Evolutionary conservation across 2,113 vertebrate genomes (phyloP).

Genomic region (Isurus oxyrinchus): DNA sequence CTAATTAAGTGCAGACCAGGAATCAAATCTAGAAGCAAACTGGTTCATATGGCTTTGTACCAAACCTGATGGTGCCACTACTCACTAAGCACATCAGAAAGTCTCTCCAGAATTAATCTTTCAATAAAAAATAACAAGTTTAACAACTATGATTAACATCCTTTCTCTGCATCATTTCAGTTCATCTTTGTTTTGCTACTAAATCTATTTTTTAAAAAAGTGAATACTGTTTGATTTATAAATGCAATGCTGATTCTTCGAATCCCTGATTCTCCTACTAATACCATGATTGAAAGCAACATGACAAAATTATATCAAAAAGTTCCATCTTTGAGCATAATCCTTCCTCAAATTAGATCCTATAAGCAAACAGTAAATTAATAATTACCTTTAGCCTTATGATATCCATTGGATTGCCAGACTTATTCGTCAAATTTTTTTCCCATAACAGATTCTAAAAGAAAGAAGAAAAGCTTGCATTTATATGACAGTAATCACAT

Average conservation of each 20-base stretch:
- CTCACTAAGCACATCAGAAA: background rate
- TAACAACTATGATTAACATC: background rate
- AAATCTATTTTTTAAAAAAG: background rate
- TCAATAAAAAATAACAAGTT: background rate
- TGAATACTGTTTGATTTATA: background rate
- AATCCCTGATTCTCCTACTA: background rate
- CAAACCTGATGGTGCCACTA: background rate
- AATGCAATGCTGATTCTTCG: background rate
- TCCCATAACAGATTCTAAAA: constrained; percentile 89
- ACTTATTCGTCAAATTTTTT: constrained; percentile 74
- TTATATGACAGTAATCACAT: background rate
- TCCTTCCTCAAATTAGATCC: too few species aligned
- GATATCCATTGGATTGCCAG: constrained; percentile 70
- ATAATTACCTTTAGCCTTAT: constrained; percentile 78
- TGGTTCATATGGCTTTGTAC: background rate
- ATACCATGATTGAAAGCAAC: background rate
- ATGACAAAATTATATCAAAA: background rate
- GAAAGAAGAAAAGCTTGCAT: constrained; percentile 22
- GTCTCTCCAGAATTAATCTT: background rate
- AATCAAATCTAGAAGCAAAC: background rate
- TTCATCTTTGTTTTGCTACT: background rate
- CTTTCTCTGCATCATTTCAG: background rate
- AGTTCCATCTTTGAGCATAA: background rate
- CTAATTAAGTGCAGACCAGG: background rate
- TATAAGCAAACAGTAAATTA: background rate